Evolutionary conservation across 2,113 vertebrate genomes (phyloP).

Genomic region (Apodemus sylvaticus): DNA sequence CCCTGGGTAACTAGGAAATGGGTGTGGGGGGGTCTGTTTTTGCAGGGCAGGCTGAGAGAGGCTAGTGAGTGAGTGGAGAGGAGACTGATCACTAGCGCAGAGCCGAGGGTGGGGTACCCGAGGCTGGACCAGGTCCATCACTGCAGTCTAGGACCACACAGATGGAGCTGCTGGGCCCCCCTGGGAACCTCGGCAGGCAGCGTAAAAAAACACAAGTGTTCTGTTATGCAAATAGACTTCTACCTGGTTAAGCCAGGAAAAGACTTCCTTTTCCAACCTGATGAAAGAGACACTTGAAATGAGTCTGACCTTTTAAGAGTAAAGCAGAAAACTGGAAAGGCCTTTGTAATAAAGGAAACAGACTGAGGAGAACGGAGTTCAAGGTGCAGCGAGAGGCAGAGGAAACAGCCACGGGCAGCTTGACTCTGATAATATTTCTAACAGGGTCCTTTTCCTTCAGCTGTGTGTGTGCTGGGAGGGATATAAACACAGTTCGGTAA

Average conservation of each 20-base stretch:
- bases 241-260: neutral
- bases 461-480: neutral
- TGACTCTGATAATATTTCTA: conserved; percentile 28
- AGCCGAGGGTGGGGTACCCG: rapidly evolving
- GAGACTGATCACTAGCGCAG: neutral
- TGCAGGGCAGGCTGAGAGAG: neutral
- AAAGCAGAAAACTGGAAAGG: conserved; percentile 29
- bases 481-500: neutral
- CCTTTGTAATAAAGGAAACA: neutral
- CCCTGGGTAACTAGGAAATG: neutral
- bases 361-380: neutral
- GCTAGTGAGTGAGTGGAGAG: neutral
- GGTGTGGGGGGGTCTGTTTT: neutral
- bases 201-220: neutral
- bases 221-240: neutral
- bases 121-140: neutral
- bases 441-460: neutral
- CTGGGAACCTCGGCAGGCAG: neutral
- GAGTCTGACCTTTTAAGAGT: conserved; percentile 58
- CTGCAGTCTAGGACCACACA: neutral
- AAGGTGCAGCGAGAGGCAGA: neutral
- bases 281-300: conserved; percentile 7
- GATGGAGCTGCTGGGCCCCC: neutral
- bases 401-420: neutral
- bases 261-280: neutral